Evolutionary conservation across 37 sponge, comb jelly and placozoan genomes (phyloP).

Genomic region (Halichondria panicea): DNA sequence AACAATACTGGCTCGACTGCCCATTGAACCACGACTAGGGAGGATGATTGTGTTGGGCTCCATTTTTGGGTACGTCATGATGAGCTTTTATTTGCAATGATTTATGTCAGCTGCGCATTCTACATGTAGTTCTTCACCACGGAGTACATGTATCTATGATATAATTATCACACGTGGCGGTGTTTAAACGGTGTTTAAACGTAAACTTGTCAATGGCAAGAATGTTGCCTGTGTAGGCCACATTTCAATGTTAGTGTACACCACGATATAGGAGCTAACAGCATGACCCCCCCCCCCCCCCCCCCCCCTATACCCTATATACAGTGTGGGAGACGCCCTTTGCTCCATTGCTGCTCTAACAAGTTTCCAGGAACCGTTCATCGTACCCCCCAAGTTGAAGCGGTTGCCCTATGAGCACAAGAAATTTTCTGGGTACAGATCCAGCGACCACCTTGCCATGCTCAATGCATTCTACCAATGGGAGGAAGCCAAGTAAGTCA

Average conservation of each 20-base stretch:
- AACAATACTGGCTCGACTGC: constrained; percentile 66
- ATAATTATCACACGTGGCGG: too few relatives aligned
- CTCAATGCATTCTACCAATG: constrained; percentile 75
- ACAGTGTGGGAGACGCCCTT: constrained; percentile 81
- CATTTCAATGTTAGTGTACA: too few relatives aligned
- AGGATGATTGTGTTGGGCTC: constrained; percentile 53
- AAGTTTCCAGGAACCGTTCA: constrained; percentile 82
- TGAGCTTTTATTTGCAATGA: too few relatives aligned
- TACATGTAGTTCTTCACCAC: too few relatives aligned
- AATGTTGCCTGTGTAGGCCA: neutral
- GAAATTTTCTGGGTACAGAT: constrained; percentile 68
- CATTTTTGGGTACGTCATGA: constrained; percentile 45
- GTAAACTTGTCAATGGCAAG: neutral
- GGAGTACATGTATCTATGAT: too few relatives aligned
- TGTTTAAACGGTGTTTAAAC: too few relatives aligned
- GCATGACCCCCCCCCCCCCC: neutral
- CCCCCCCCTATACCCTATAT: neutral
- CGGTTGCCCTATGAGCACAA: constrained; percentile 67
- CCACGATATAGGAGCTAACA: too few relatives aligned
- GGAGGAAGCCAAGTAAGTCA: constrained; percentile 54
- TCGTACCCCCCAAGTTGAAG: constrained; percentile 51
- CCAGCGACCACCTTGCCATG: constrained; percentile 90
- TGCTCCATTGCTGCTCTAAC: constrained; percentile 76
- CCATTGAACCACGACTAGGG: constrained; percentile 77
- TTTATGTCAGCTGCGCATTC: too few relatives aligned